Conservation (phyloP, 2,888 invertebrate genomes). For the Nemotelus pantherinus region DNA sequence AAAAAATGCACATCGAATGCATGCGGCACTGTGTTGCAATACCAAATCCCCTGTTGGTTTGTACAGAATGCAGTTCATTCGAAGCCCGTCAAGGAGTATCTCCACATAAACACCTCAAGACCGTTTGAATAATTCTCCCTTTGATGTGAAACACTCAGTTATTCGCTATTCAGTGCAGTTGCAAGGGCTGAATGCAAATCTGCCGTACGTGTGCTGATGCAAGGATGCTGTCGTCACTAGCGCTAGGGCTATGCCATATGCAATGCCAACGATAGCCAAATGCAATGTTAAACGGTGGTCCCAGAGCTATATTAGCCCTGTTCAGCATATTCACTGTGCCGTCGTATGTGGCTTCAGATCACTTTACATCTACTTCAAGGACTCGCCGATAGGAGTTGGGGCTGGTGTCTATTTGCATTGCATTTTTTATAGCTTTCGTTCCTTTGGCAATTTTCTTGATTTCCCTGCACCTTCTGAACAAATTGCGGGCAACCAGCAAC, state of each 20-base stretch:
- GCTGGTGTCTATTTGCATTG: conserved; percentile 29
- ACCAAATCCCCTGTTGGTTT: neutral
- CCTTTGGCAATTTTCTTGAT: conserved; percentile 12
- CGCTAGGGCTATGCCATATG: neutral
- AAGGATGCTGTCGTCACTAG: neutral
- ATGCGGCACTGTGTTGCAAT: conserved; percentile 8
- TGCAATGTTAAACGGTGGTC: conserved; percentile 25
- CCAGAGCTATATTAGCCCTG: conserved; percentile 1
- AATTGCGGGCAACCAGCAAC: conserved; percentile 25
- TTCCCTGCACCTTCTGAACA: conserved; percentile 6
- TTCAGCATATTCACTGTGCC: neutral
- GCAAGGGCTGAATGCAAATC: conserved; percentile 23
- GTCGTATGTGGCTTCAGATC: neutral
- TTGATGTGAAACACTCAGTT: conserved; percentile 49
- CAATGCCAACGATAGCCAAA: conserved; percentile 4
- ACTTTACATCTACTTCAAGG: neutral
- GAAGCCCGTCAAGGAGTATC: conserved; percentile 17
- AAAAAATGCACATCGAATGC: neutral
- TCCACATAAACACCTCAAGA: conserved; percentile 37
- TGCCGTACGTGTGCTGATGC: conserved; percentile 2
- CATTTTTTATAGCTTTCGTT: neutral
- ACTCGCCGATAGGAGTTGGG: neutral
- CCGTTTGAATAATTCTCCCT: conserved; percentile 30
- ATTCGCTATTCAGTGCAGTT: conserved; percentile 46
- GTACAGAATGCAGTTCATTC: conserved; percentile 17